These are phyloP conservation scores for Liopterus haemorrhoidalis DNA, from an alignment of 2,888 invertebrate species.

Conservation along the genomic window DNA sequence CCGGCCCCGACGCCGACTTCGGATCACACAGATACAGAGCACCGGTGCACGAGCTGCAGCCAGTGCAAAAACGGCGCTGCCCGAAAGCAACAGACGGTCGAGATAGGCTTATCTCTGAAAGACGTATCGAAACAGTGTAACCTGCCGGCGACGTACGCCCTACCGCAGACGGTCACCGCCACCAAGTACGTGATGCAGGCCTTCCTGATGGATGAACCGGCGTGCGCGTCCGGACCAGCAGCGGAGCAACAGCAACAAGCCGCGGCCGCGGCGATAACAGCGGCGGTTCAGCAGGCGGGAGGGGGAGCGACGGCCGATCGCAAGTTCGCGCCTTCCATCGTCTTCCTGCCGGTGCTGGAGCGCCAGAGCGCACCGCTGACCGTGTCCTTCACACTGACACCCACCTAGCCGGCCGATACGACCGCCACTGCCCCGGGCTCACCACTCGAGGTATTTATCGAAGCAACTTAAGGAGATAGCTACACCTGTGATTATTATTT, in stretches of 20 bases:
- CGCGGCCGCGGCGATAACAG: not conserved
- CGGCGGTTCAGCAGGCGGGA: constrained; percentile 23
- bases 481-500: constrained; percentile 51
- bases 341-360: constrained; percentile 88
- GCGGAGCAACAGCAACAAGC: not conserved
- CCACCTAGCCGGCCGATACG: constrained; percentile 62
- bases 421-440: constrained; percentile 8
- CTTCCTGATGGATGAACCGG: constrained; percentile 72
- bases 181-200: constrained; percentile 81
- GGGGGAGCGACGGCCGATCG: constrained; percentile 32
- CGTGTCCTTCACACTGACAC: constrained; percentile 88
- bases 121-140: constrained; percentile 52
- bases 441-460: not conserved
- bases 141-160: constrained; percentile 59
- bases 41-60: constrained; percentile 38
- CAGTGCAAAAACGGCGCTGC: constrained; percentile 35
- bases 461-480: constrained; percentile 42
- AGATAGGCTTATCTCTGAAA: constrained; percentile 48
- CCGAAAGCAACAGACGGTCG: constrained; percentile 32
- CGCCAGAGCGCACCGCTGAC: constrained; percentile 80
- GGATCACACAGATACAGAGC: constrained; percentile 48
- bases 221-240: too few species aligned
- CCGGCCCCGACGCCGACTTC: constrained; percentile 35
- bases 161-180: constrained; percentile 47
- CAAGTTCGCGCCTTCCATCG: constrained; percentile 83